These are phyloP conservation scores for Cyprinodon brontotheroides DNA, from an alignment of 2,113 vertebrate genomes.

Conservation along the genomic window DNA sequence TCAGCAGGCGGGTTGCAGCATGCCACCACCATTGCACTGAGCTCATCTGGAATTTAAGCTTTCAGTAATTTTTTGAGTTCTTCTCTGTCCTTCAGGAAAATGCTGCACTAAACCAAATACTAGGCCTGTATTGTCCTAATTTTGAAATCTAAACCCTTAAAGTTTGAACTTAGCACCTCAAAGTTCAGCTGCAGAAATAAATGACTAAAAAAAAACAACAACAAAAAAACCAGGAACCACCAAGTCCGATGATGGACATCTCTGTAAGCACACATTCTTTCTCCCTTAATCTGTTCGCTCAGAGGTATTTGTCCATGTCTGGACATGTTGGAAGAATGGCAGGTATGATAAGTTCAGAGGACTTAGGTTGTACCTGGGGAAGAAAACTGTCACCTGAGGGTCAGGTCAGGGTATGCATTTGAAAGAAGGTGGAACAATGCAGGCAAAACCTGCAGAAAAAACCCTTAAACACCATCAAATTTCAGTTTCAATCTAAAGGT, in stretches of 20 bases:
- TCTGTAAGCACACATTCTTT: conserved; percentile 12
- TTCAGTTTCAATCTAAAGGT: neutral
- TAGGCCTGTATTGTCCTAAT: neutral
- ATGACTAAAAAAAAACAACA: neutral
- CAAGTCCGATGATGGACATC: neutral
- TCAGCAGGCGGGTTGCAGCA: neutral
- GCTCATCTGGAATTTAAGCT: neutral
- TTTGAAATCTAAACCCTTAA: neutral
- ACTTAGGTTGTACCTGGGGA: conserved; percentile 18
- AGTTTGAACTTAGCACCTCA: neutral
- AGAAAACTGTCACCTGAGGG: neutral
- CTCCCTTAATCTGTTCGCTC: neutral
- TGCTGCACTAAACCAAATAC: neutral
- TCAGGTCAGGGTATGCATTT: neutral
- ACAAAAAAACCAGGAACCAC: neutral
- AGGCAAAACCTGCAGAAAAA: too few relatives aligned
- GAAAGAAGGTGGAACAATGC: neutral
- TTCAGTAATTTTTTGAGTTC: neutral
- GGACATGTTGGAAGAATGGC: conserved; percentile 15
- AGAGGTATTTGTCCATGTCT: conserved; percentile 20
- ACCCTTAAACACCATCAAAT: too few relatives aligned
- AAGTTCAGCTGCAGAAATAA: neutral
- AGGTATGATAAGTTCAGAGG: neutral
- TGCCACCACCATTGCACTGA: neutral
- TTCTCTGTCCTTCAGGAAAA: neutral